These are phyloP conservation scores for Cantharis lateralis DNA, from an alignment of 2,888 invertebrate genomes.

Conservation along the genomic window DNA sequence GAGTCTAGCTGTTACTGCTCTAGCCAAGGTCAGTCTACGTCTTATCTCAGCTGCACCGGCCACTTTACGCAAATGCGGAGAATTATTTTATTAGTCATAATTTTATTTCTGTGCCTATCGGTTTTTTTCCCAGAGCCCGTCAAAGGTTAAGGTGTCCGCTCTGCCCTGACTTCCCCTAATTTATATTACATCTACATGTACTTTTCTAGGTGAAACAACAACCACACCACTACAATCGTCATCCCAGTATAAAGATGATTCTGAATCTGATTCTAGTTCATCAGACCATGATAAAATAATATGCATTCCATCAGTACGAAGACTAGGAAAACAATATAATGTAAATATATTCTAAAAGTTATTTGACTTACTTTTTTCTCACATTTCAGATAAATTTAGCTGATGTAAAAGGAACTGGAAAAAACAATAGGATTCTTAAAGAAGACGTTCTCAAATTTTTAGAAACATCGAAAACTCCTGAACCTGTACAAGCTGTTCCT, in stretches of 20 bases:
- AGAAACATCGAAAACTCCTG: conserved; percentile 58
- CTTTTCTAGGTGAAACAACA: neutral
- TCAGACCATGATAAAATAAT: conserved; percentile 18
- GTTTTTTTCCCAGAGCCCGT: no score
- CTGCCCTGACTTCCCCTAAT: no score
- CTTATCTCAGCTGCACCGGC: no score
- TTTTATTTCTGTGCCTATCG: no score
- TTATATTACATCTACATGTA: neutral
- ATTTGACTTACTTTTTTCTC: neutral
- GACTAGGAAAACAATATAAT: conserved; percentile 88
- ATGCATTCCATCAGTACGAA: conserved; percentile 89
- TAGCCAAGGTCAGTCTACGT: no score
- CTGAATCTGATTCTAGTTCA: neutral
- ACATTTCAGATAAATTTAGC: conserved; percentile 67
- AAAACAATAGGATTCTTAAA: conserved; percentile 88
- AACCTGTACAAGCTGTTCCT: conserved; percentile 33
- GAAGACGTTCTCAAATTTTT: conserved; percentile 83
- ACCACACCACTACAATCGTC: neutral
- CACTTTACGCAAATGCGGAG: no score
- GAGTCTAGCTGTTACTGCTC: no score
- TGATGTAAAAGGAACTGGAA: conserved; percentile 79
- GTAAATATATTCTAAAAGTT: conserved; percentile 55
- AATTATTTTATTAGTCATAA: no score
- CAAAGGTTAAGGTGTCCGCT: no score
- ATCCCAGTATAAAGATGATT: neutral